A percentile compares a stretch with the other conserved stretches of the same genome.
These are phyloP conservation scores for Bos javanicus DNA, from an alignment of 2,113 vertebrate species.

Conservation along the genomic window DNA sequence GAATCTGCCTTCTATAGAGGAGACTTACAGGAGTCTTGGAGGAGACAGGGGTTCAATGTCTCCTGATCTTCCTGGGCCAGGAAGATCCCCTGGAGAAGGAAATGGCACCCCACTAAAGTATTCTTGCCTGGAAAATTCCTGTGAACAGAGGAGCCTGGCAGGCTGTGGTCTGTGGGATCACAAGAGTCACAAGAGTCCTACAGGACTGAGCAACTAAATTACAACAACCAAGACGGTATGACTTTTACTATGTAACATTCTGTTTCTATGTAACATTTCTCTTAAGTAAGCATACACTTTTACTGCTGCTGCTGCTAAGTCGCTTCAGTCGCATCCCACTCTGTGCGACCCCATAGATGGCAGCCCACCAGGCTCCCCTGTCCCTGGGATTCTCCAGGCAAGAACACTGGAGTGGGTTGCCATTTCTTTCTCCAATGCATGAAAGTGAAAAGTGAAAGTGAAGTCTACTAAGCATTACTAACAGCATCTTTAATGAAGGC, in stretches of 20 bases:
- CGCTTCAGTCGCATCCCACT: too few species aligned
- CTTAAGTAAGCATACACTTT: neutral
- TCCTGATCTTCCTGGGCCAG: neutral
- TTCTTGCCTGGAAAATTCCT: neutral
- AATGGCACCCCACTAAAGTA: neutral
- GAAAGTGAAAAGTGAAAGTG: too few species aligned
- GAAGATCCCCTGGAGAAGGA: neutral
- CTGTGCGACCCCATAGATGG: too few species aligned
- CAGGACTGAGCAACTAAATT: neutral
- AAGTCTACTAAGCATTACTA: neutral
- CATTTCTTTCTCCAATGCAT: too few species aligned
- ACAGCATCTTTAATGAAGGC: neutral
- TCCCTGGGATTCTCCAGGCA: too few species aligned
- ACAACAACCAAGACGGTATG: neutral
- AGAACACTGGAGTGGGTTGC: too few species aligned
- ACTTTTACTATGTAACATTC: neutral
- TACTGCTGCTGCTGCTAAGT: too few species aligned
- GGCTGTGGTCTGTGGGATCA: neutral
- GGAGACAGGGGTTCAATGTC: neutral
- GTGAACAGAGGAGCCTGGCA: neutral
- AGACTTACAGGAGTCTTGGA: neutral
- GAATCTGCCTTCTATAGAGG: neutral
- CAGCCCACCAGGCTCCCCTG: too few species aligned
- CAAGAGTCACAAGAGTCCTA: neutral
- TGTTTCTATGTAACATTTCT: constrained; percentile 20